A percentile compares a stretch with the other conserved stretches of the same genome.
Evolutionary conservation across 2,888 invertebrate genomes (phyloP).

Genomic region (Hymenopus coronatus): DNA sequence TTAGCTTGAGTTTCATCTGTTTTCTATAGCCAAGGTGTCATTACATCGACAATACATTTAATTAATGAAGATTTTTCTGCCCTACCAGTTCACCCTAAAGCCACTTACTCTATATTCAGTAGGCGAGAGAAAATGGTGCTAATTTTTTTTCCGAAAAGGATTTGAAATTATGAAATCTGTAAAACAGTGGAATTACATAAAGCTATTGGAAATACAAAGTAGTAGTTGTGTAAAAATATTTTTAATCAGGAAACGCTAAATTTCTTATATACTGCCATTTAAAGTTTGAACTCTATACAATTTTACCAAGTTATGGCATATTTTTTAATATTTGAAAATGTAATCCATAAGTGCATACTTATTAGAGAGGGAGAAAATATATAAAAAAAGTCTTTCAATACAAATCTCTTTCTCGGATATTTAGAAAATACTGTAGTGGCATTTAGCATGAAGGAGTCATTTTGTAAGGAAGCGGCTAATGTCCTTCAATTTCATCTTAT

Average conservation of each 20-base stretch:
- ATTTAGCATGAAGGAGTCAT: not conserved
- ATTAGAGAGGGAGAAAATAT: not conserved
- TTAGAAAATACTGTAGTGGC: not conserved
- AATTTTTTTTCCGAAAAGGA: not conserved
- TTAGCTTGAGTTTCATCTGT: not conserved
- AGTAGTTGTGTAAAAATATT: slow-evolving; percentile 21
- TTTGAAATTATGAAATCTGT: not conserved
- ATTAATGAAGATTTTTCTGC: not conserved
- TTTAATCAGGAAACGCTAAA: slow-evolving; percentile 21
- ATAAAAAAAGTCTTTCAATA: slow-evolving; percentile 14
- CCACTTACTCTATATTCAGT: not conserved
- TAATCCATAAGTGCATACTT: slow-evolving; percentile 29
- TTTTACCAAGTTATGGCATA: slow-evolving; percentile 22
- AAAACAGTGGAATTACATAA: not conserved
- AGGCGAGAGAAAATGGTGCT: slow-evolving; percentile 19
- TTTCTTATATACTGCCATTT: slow-evolving; percentile 24
- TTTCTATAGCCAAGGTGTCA: not conserved
- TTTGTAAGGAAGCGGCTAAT: not conserved
- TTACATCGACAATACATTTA: slow-evolving; percentile 9
- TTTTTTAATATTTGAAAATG: slow-evolving; percentile 27
- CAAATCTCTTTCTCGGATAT: slow-evolving; percentile 1
- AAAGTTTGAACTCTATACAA: slow-evolving; percentile 15
- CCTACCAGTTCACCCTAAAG: not conserved
- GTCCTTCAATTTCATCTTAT: not conserved
- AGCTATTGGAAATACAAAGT: not conserved